Evolutionary conservation across 2,888 invertebrate species (phyloP).

Genomic region (Ctena decussata): DNA sequence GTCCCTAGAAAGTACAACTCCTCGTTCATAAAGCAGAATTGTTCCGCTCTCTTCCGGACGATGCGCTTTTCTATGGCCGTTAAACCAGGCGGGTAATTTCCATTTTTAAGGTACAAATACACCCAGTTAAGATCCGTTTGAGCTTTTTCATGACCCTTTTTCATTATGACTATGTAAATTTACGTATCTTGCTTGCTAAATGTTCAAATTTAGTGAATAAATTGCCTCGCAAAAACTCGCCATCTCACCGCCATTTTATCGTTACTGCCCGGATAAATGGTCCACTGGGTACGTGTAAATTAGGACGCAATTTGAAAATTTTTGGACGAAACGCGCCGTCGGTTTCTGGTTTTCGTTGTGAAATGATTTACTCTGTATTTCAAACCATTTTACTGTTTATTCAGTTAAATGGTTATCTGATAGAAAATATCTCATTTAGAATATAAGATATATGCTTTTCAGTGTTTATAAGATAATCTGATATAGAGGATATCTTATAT

Average conservation of each 20-base stretch:
- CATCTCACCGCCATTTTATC: constrained; percentile 63
- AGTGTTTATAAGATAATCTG: too few relatives aligned
- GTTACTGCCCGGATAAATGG: not conserved
- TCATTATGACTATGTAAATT: not conserved
- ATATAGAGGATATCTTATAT: too few relatives aligned
- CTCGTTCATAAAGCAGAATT: constrained; percentile 62
- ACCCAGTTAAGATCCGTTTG: constrained; percentile 61
- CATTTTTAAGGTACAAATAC: constrained; percentile 53
- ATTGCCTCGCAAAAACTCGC: constrained; percentile 51
- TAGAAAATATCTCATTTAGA: too few relatives aligned
- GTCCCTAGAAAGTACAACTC: constrained; percentile 60
- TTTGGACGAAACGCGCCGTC: not conserved
- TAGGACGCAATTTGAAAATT: not conserved
- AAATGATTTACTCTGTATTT: too few relatives aligned
- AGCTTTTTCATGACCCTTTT: constrained; percentile 40
- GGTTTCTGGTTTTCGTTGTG: too few relatives aligned
- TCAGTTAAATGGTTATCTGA: too few relatives aligned
- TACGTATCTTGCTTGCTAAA: constrained; percentile 19
- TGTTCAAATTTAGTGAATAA: constrained; percentile 38
- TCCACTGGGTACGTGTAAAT: not conserved
- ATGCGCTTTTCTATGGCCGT: constrained; percentile 62
- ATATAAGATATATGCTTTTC: too few relatives aligned
- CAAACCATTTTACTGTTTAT: too few relatives aligned
- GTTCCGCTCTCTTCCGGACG: constrained; percentile 68
- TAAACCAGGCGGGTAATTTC: constrained; percentile 57